Base-by-base conservation (phyloP, 92 coral and sea anemone genomes). In the Actinostola sp. region DNA sequence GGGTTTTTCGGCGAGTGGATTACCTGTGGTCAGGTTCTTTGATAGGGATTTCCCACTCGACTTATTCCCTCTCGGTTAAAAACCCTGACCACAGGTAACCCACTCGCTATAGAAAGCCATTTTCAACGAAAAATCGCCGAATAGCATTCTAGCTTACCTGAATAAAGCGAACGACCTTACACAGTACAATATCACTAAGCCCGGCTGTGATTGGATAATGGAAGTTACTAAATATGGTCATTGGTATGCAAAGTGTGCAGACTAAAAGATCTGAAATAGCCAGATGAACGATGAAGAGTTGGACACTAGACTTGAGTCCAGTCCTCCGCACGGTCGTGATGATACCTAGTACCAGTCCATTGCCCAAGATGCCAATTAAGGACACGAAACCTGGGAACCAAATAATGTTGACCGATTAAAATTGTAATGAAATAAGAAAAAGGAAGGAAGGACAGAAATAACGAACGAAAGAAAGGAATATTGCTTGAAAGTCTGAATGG, bases 251-350 rank as follows among this genome's bases (percentile, higher is more conserved):
- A 21, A 85, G 71, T 41, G 80, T 33, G 78, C 86, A 85, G 20
- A 85, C 90, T 55, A 85, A 45, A 17, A 85, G 71, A 70, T 85
- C 86, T 0, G 90, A 85, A 51, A 85, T 80, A 39, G 90, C 90
- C 52, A 85, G 77, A 66, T 85, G 86, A 6, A 65, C 71, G 43
- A 85, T 66, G 46, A 79, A 79, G 68, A 85, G 56, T 69, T 85
- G 90, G 60, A 85, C 86, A 29, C 77, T 45, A 28, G 82, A 80
- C 74, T 85, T 85, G 30, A 59, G 66, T 19, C 90, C 90, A 50
- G 77, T 61, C 39, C 80, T 66, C 33, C 90, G 90, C 42, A 85
- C 41, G 3, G 73, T 55, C 8, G 75, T 53, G 54, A 79, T 75
- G 49, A 85, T 71, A 5, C 82, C 86, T 14, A 80, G 44, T 50